These are phyloP conservation scores for Drosophila pegasa DNA, from an alignment of 2,888 invertebrate species.

Conservation along the genomic window DNA sequence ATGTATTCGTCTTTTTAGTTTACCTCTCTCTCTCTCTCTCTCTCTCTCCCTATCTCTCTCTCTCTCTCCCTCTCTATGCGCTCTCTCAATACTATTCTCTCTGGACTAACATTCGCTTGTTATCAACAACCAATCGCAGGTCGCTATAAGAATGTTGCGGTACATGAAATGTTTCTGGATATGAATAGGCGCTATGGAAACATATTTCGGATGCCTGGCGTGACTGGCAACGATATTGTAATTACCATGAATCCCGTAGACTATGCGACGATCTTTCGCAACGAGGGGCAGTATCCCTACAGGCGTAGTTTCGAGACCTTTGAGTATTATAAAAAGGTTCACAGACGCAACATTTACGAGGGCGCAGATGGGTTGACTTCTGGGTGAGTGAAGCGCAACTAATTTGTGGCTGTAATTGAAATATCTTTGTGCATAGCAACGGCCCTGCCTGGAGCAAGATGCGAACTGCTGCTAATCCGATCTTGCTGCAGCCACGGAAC, in stretches of 20 bases:
- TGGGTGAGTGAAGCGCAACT: slow-evolving; percentile 49
- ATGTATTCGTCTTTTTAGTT: not conserved
- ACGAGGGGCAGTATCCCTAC: slow-evolving; percentile 85
- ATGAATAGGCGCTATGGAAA: slow-evolving; percentile 81
- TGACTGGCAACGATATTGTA: slow-evolving; percentile 81
- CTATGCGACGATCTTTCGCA: slow-evolving; percentile 85
- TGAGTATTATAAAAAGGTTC: slow-evolving; percentile 82
- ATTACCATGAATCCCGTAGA: slow-evolving; percentile 86
- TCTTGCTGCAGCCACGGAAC: slow-evolving; percentile 88
- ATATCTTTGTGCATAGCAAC: slow-evolving; percentile 84
- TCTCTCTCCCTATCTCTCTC: not conserved
- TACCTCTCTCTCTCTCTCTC: not conserved
- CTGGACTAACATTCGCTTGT: not conserved
- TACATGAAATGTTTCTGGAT: slow-evolving; percentile 61
- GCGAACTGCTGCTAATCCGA: slow-evolving; percentile 88
- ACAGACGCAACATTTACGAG: slow-evolving; percentile 61
- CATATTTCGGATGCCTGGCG: slow-evolving; percentile 84
- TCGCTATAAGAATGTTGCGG: slow-evolving; percentile 49
- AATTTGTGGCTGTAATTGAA: not conserved
- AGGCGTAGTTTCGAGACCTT: slow-evolving; percentile 84
- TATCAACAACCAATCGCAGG: slow-evolving; percentile 48
- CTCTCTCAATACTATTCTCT: not conserved
- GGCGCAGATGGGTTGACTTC: slow-evolving; percentile 65
- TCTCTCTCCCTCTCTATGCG: not conserved
- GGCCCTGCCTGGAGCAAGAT: slow-evolving; percentile 89